A percentile compares a stretch with the other conserved stretches of the same genome.
Evolutionary conservation across 1,140 invertebrate genomes (phyloP).

Genomic region (Drosophila mojavensis): DNA sequence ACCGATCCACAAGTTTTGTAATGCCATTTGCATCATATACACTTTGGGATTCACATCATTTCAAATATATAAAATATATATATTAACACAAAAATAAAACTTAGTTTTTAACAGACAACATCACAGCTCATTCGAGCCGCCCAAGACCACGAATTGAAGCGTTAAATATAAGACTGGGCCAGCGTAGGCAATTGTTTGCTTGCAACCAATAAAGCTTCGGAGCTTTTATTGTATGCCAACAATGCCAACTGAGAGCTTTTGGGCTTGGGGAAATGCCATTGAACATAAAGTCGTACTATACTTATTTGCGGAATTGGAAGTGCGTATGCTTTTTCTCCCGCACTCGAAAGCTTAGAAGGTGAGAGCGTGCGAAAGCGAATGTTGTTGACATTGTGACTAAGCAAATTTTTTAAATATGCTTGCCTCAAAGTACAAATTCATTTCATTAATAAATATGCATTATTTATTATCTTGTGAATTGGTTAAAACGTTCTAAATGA

Average conservation of each 20-base stretch:
- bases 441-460: neutral
- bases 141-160: constrained; percentile 1
- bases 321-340: neutral
- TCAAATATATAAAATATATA: neutral
- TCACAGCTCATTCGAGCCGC: neutral
- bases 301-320: neutral
- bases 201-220: constrained; percentile 1
- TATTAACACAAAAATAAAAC: neutral
- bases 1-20: neutral
- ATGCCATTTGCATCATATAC: too few species aligned
- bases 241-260: constrained; percentile 13
- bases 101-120: neutral
- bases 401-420: neutral
- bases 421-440: neutral
- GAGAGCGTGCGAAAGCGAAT: neutral
- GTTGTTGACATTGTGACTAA: neutral
- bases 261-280: constrained; percentile 5
- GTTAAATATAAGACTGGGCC: neutral
- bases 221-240: constrained; percentile 27
- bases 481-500: too few species aligned
- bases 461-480: neutral
- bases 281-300: neutral
- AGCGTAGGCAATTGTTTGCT: constrained; percentile 6
- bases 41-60: too few species aligned
- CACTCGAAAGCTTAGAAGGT: neutral